Base-by-base conservation (phyloP, 2,888 invertebrate genomes). In the Dryomyza anilis region DNA sequence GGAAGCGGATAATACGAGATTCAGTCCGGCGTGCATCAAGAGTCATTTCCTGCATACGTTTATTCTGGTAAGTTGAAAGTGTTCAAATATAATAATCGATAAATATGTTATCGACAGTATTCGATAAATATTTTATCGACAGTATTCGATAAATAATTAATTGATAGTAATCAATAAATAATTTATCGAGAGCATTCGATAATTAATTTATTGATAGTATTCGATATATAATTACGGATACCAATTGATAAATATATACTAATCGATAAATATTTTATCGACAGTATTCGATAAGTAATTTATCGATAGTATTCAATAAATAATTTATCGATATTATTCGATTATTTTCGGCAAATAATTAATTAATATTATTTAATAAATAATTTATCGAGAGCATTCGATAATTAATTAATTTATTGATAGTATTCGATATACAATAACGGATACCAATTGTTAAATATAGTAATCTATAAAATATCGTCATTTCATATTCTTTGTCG, bases 21-120 rank as follows among this genome's bases (percentile, higher is more conserved):
- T 96, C 84, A 95, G 94, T 68, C 96, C 96, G 29, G 91, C 94
- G 67, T 96, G 95, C 82, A 96, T 96, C 80, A 96, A 96, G 84
- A 95, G 95, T 71, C 96, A 96, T 85, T 96, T 96, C 84, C 87
- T 96, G 72, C 96, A 96, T 80, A 96, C 96, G 19, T 96, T 96
- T 83, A 95, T 96, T 80, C 86, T 95, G 81, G 83, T 83, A 69
- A 77, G 76, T 68, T 27, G 16, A 4, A 19, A 39, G n/a, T 56
- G n/a, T n/a, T n/a, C n/a, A 21, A 50, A 10, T 1, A 7, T 7
- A 50, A 23, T 43, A 16, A 16, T 14, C 16, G 14, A 4, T 5
- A 16, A 14, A 43, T 43, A 43, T 8, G 6, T 33, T 33, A 8
- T 33, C 6, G 6, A 7, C 10, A 50, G 10, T 43, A 16, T 43